Evolutionary conservation across 2,113 vertebrate species (phyloP), one percentile per base, ranked within the genome.

Genomic region (Menura novaehollandiae): DNA sequence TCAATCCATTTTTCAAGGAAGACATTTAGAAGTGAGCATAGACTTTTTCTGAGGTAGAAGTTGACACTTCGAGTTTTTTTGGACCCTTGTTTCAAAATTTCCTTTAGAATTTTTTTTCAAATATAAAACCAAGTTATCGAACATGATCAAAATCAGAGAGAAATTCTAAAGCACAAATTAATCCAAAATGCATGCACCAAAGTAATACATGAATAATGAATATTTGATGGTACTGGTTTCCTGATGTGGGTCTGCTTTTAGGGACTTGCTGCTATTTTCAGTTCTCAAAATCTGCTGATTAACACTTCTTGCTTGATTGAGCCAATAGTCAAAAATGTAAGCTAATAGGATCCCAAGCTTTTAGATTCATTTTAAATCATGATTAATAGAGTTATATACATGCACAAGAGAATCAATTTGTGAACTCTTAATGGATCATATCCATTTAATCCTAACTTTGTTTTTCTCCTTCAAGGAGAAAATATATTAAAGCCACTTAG

Each of bases 1-100:
- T 53, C 23, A 55, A 37, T 63, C 19, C n/a, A 22, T 35, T 91
- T 89, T 62, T 39, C 21, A 83, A 80, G 15, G 18, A 91, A 64
- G 20, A 28, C 1, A 73, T 39, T 52, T 85, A 41, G 6, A 18
- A 79, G 5, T 24, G 9, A 68, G 3, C 9, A 86, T 11, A 64
- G 33, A 10, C 23, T 49, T 64, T 26, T 51, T 64, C 26, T 89
- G 21, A 85, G 78, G 59, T 33, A 91, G 62, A 69, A 78, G 4
- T 7, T 15, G 6, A 15, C 3, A 9, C 1, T 49, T 44, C 5
- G 11, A 8, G 1, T 1, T 2, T 52, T 74, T 52, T 41, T 0
- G 1, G 8, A 44, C 9, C 0, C 8, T 55, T 37, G 6, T 24
- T 43, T 33, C 27, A 28, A 71, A 77, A 84, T 77, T 28, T n/a